A percentile compares a stretch with the other conserved stretches of the same genome.
These are phyloP conservation scores for Eulemur mongoz DNA, from an alignment of 2,797 vertebrate genomes.

Conservation along the genomic window DNA sequence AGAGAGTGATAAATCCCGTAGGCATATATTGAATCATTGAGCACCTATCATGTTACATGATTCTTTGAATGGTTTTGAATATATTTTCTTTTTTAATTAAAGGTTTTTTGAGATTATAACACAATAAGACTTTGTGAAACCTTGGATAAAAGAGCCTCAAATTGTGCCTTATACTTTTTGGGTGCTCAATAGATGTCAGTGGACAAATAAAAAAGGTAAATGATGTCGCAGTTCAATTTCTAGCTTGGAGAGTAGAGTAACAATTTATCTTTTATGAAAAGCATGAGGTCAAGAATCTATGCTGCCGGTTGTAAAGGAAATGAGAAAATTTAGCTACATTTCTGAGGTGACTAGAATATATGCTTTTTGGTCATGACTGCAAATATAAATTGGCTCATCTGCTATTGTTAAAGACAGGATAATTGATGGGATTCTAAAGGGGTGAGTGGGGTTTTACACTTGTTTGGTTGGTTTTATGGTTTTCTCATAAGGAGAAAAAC, in stretches of 20 bases:
- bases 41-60: background rate
- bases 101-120: background rate
- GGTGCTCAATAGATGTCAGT: background rate
- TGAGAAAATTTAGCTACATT: background rate
- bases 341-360: background rate
- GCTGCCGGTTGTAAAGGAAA: background rate
- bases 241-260: background rate
- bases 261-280: background rate
- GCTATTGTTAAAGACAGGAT: background rate
- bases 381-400: background rate
- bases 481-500: background rate
- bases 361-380: background rate
- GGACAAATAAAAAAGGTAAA: background rate
- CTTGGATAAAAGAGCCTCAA: background rate
- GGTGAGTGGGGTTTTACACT: background rate
- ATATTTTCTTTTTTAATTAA: background rate
- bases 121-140: background rate
- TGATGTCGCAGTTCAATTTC: background rate
- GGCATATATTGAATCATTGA: background rate
- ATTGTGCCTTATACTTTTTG: background rate
- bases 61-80: background rate
- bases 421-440: background rate
- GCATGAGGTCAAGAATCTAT: background rate
- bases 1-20: background rate
- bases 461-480: background rate